phyloP scores from a whole-genome alignment of 2,888 invertebrate genomes.

The Rotaria macrura region DNA sequence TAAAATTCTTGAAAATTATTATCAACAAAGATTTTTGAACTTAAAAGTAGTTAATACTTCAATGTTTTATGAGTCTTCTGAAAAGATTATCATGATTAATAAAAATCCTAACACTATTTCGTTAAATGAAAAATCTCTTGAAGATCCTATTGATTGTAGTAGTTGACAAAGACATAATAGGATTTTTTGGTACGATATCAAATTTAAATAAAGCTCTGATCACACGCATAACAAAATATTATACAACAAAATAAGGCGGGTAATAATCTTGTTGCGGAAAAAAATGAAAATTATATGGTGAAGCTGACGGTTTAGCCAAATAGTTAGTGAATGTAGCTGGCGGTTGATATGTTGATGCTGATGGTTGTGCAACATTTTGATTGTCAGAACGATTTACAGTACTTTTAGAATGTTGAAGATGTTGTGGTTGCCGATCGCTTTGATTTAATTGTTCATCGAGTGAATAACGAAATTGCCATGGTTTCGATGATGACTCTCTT shows the following conservation, averaged over 20 bases:
- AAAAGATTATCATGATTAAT: too few relatives aligned
- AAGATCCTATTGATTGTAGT: not conserved
- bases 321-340: not conserved
- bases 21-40: too few relatives aligned
- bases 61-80: too few relatives aligned
- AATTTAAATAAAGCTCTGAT: not conserved
- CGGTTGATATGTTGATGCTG: not conserved
- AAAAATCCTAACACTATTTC: too few relatives aligned
- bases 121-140: too few relatives aligned
- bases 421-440: not conserved
- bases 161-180: not conserved
- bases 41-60: too few relatives aligned
- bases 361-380: not conserved
- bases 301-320: not conserved
- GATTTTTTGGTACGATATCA: not conserved
- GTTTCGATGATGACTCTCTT: not conserved
- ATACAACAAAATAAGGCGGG: constrained; percentile 4
- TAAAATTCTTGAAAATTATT: too few relatives aligned
- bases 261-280: not conserved
- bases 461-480: constrained; percentile 14
- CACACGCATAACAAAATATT: not conserved
- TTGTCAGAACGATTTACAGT: not conserved
- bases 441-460: not conserved
- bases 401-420: not conserved
- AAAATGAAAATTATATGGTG: not conserved